Conservation (phyloP, 1,140 invertebrate genomes). For the Thaumetopoea pityocampa region DNA sequence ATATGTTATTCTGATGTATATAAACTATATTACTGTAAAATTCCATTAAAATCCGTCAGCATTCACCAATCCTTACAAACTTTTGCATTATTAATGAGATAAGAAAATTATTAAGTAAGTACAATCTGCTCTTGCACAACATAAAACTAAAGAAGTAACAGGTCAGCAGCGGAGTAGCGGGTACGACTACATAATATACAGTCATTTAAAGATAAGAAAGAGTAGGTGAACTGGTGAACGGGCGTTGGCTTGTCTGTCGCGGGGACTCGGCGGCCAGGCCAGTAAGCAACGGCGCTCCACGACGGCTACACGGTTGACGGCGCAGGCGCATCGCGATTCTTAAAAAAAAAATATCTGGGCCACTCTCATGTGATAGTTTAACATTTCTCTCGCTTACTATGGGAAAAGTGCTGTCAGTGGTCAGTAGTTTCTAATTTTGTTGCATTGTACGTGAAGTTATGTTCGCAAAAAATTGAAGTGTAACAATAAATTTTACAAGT, state of each 20-base stretch:
- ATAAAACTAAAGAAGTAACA: too few species aligned
- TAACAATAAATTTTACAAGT: constrained; percentile 37
- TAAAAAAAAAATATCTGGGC: constrained; percentile 37
- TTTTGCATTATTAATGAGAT: too few species aligned
- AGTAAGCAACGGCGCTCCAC: constrained; percentile 58
- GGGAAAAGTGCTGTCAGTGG: constrained; percentile 53
- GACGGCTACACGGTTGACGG: constrained; percentile 44
- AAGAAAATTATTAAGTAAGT: too few species aligned
- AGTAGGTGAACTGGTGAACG: constrained; percentile 60
- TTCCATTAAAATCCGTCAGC: too few species aligned
- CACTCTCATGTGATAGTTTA: constrained; percentile 53
- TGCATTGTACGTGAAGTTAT: constrained; percentile 21
- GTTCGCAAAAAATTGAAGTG: constrained; percentile 35
- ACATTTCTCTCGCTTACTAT: constrained; percentile 45
- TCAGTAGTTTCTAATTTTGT: constrained; percentile 40
- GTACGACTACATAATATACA: constrained; percentile 27
- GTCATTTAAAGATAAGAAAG: constrained; percentile 57
- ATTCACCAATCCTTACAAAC: too few species aligned
- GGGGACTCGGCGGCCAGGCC: constrained; percentile 30
- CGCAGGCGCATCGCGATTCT: constrained; percentile 43
- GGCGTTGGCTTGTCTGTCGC: constrained; percentile 40
- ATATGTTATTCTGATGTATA: too few species aligned
- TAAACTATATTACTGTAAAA: too few species aligned
- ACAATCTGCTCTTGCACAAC: too few species aligned
- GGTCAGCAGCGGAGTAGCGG: constrained; percentile 32